phyloP scores from a whole-genome alignment of 2,888 invertebrate species.

The Andrena marginata region DNA sequence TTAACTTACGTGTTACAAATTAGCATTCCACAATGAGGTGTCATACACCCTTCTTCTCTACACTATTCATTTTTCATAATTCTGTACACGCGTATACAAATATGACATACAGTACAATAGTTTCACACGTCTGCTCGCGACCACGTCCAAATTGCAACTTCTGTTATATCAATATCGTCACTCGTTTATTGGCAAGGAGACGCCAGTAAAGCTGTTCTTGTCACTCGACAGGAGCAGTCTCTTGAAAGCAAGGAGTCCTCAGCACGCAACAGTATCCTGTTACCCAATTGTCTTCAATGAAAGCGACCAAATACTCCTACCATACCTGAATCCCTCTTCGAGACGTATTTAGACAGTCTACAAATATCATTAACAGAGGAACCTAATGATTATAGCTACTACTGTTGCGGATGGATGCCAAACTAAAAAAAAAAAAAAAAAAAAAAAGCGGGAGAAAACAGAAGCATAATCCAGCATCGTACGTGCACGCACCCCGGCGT shows the following conservation, averaged over 20 bases:
- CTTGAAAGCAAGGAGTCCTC: neutral
- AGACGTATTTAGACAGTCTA: neutral
- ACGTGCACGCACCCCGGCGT: neutral
- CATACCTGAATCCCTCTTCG: neutral
- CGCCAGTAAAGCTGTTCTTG: neutral
- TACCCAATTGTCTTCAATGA: neutral
- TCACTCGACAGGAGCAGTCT: neutral
- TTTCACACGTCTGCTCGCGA: neutral
- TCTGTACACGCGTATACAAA: too few relatives aligned
- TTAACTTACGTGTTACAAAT: neutral
- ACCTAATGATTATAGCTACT: too few relatives aligned
- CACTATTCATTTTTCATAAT: neutral
- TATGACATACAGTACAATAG: neutral
- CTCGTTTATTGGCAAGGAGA: constrained; percentile 1
- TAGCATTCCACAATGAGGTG: neutral
- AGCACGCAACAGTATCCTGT: neutral
- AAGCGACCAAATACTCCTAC: neutral
- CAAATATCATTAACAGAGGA: neutral
- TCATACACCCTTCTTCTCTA: neutral
- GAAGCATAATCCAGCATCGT: neutral
- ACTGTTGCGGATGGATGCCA: too few relatives aligned
- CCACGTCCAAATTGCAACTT: neutral
- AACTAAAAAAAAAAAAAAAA: neutral
- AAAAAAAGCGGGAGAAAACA: neutral
- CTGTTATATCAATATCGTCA: neutral